Base-by-base conservation (phyloP, 1,140 invertebrate genomes). In the Brachystomella parvula region DNA sequence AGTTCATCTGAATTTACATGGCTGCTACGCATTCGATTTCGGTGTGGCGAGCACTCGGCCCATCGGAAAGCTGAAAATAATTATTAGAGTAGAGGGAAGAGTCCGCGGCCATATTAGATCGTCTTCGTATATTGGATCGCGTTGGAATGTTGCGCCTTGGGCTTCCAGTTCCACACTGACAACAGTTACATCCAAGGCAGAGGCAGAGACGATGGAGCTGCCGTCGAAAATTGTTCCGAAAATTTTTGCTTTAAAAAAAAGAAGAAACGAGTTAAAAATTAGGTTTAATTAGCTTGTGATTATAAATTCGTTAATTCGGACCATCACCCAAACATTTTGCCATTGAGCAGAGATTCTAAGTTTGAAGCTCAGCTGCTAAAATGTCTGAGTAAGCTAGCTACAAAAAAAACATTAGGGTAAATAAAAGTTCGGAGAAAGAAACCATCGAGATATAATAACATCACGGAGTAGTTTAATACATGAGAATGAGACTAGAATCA, bases 181-280 rank as follows among this genome's bases (percentile, higher is more conserved):
- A 12, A 28, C 66, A 67, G 6, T 63, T 67, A 30, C 66, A 67
- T 1, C 66, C 66, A 28, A 44, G 70, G 3, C 62, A 57, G 1
- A 59, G 12, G 24, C 67, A 73, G 15, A 66, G 47, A 3, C 63
- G 33, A 9, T 64, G 72, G 12, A 78, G 29, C 66, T 73, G 56
- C 3, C 73, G 67, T 56, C 74, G 70, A 73, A 81, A 76, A 63
- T 79, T 77, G 3, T 75, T 64, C 2, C 80, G 72, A 68, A 83
- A 82, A 57, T 80, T 81, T 63, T 76, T 78, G 3, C 80, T 53
- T 6, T 53, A 53, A 53, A 53, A 24, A 53, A 6, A 26, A 24
- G 24, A 53, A 53, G 6, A 24, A 15, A 15, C 24, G 49, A 82
- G 39, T 44, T n/a, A n/a, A 12, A 12, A 44, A n/a, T 44, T 12